Conservation (phyloP, 2,113 vertebrate species). For the Calyptomena viridis region DNA sequence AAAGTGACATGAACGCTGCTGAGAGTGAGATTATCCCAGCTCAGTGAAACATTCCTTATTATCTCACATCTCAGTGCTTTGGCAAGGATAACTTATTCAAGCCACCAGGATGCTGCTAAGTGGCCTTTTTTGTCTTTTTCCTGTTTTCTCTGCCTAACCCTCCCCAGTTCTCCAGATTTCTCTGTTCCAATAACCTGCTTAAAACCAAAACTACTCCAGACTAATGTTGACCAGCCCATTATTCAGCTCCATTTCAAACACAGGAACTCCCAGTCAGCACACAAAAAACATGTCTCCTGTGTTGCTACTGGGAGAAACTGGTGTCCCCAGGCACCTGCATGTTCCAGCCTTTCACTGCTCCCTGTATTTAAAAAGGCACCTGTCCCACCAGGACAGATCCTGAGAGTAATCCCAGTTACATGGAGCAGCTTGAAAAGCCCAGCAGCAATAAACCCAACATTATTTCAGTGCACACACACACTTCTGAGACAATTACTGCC, state of each 20-base stretch:
- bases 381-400: background rate
- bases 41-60: background rate
- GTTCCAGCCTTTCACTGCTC: background rate
- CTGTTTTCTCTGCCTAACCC: background rate
- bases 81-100: background rate
- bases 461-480: background rate
- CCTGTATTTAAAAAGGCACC: background rate
- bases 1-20: background rate
- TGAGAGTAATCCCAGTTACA: background rate
- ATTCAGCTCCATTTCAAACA: background rate
- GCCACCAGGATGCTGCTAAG: background rate
- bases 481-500: background rate
- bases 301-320: background rate
- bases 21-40: background rate
- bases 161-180: background rate
- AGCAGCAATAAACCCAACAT: background rate
- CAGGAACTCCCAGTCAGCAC: background rate
- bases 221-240: fast-evolving
- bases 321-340: background rate
- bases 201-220: background rate
- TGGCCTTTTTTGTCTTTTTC: background rate
- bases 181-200: background rate
- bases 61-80: background rate
- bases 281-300: background rate
- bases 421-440: background rate